Base-by-base conservation (phyloP, 2,113 vertebrate species). In the Hippopotamus amphibius region DNA sequence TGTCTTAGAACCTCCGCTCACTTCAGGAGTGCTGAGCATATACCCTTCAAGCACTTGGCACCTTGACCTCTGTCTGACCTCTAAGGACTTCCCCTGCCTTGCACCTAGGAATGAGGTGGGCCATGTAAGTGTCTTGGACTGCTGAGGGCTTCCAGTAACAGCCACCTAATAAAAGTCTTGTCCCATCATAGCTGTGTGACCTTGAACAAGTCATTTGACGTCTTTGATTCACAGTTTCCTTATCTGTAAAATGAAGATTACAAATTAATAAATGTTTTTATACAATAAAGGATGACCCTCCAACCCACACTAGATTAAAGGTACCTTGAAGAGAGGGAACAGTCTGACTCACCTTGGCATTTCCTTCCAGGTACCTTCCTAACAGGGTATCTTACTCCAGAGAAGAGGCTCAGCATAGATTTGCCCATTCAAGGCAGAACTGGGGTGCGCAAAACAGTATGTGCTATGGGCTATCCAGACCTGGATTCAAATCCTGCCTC, bases 151-250 rank as follows among this genome's bases (percentile, higher is more conserved):
- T 74, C 50, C 19, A 15, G 55, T n/a, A 79, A 68, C 7, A 15
- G 19, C 8, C 33, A 65, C 77, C 69, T 53, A 77, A 55, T 33
- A 43, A 90, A 93, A 84, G 37, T 65, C 74, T 55, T 69, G 28
- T 43, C 55, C 68, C n/a, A 37, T 59, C 41, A 59, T 9, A 94
- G 24, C 55, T 59, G 6, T 22, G 37, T 71, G 82, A 88, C 33
- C 30, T 83, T 77, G 28, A 46, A 6, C 30, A 63, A 59, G 74
- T 72, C 59, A 53, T 16, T n/a, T 90, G 59, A 63, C 17, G 53
- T 77, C 88, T 86, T 53, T 68, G 82, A 87, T 55, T 71, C 53
- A 69, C 61, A 26, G n/a, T 88, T 93, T 84, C 26, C 63, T 71
- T 55, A 33, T 24, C 30, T 77, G 3, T 87, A 83, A 88, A 95